These are phyloP conservation scores for Romanogobio albipinnatus DNA, from an alignment of 2,113 vertebrate genomes.

Conservation along the genomic window DNA sequence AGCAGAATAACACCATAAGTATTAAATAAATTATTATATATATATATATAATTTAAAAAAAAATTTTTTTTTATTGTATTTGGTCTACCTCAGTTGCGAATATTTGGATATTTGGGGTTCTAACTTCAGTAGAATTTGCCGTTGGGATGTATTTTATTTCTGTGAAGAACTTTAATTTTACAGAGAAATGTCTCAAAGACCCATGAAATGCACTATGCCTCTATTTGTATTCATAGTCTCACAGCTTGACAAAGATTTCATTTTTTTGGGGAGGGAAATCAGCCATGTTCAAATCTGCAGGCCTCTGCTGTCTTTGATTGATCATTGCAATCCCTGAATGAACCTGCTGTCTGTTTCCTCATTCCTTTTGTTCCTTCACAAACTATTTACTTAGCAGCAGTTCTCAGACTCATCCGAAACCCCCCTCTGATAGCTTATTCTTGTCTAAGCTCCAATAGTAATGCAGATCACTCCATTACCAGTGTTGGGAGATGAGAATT, in stretches of 20 bases:
- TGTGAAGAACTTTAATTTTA: neutral
- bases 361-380: conserved; percentile 34
- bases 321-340: neutral
- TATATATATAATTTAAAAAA: no score
- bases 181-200: neutral
- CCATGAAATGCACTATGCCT: neutral
- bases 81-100: neutral
- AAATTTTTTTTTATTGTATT: no score
- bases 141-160: neutral
- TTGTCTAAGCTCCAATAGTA: neutral
- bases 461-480: conserved; percentile 4
- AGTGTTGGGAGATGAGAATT: conserved; percentile 19
- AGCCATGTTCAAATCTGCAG: neutral
- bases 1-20: neutral
- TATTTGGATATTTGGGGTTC: neutral
- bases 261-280: neutral
- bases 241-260: conserved; percentile 12
- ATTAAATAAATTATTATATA: no score
- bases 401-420: conserved; percentile 15
- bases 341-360: conserved; percentile 32
- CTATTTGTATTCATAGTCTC: conserved; percentile 22
- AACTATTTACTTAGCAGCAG: conserved; percentile 19
- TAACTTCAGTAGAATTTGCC: neutral
- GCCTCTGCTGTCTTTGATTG: conserved; percentile 26
- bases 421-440: conserved; percentile 18